Percentiles rank a stretch among this genome's conserved stretches.
phyloP scores from a whole-genome alignment of 1,140 invertebrate species.

The Solenopsis fugax region DNA sequence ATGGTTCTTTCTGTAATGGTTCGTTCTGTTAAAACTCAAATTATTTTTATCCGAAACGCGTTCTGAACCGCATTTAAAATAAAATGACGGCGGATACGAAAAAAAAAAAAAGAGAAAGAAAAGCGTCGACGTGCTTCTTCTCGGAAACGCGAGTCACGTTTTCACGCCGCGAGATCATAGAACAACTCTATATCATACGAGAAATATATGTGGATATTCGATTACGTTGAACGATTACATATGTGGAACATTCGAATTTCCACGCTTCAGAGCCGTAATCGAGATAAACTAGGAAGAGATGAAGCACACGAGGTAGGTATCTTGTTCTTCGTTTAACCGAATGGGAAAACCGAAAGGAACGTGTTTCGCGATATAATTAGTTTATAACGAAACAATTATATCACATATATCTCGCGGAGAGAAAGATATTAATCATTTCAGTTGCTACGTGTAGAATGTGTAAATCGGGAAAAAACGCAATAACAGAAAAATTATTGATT shows the following conservation, averaged over 20 bases:
- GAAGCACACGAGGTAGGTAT: conserved; percentile 50
- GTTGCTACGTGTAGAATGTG: conserved; percentile 52
- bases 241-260: conserved; percentile 6
- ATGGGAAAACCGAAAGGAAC: conserved; percentile 32
- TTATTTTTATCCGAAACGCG: conserved; percentile 25
- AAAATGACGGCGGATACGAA: background rate
- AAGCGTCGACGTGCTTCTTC: background rate
- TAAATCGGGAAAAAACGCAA: conserved; percentile 22
- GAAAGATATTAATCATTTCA: conserved; percentile 17
- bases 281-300: conserved; percentile 38
- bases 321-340: conserved; percentile 34
- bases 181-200: background rate
- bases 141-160: background rate
- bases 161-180: conserved; percentile 10
- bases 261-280: background rate
- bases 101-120: conserved; percentile 28
- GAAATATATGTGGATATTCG: background rate
- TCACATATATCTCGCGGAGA: conserved; percentile 31
- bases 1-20: background rate
- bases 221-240: background rate
- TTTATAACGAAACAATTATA: conserved; percentile 35
- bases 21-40: background rate
- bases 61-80: background rate
- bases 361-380: conserved; percentile 27
- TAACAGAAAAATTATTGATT: conserved; percentile 12